Evolutionary conservation across 2,797 vertebrate species (phyloP), one percentile per base, ranked within the genome.

Genomic region (Betta splendens): DNA sequence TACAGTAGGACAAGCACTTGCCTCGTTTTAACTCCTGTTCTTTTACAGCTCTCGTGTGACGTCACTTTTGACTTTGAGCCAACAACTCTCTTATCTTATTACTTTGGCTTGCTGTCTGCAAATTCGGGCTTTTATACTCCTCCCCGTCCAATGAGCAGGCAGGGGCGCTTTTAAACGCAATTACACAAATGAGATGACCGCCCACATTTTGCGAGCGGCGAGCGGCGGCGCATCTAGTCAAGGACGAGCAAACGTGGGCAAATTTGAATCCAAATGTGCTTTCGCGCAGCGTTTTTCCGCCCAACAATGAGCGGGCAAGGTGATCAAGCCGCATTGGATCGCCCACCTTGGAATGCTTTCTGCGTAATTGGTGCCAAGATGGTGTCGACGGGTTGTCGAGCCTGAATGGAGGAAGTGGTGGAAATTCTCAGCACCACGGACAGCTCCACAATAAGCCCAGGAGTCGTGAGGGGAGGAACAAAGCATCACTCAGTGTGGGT

Each of bases 81-180:
- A 88, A 28, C 75, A 72, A 66, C 62, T 81, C 85, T 84, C 69
- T 88, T 79, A 86, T 74, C 69, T 73, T 86, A 85, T 86, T 87
- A 70, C 72, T 80, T 71, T 32, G 13, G 40, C 57, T 55, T 9
- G 37, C 70, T 22, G 64, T 85, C 22, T 5, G 73, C 67, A 81
- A 45, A 82, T 78, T 56, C 37, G 3, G 46, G 54, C 66, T 39
- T n/a, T 85, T 75, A 53, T 80, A 67, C 73, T 82, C 68, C 38
- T 31, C 21, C 57, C 56, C 40, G 2, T 58, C 56, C 64, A 54
- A 59, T 44, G 32, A 64, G 44, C 56, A 76, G 57, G 57, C 49
- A 49, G 60, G 54, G 59, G 49, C 36, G 81, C 69, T 85, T 81
- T 87, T 78, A 79, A 58, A 87, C 64, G 67, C 67, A 85, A 87